A percentile compares a stretch with the other conserved stretches of the same genome.
Evolutionary conservation across 1,140 invertebrate genomes (phyloP).

Genomic region (Caenorhabditis brenneri): DNA sequence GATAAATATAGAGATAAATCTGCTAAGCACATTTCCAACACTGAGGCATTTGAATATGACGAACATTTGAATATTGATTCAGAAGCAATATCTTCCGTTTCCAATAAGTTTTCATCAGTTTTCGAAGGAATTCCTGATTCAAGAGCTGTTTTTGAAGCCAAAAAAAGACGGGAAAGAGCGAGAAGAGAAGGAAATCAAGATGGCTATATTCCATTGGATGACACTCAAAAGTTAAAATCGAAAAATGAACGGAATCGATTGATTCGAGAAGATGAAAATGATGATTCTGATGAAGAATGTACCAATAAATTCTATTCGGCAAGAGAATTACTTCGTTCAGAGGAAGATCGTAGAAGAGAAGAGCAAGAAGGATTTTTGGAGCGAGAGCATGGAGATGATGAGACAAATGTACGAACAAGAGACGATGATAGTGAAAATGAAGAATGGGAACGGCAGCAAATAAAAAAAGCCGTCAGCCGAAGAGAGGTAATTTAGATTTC

Average conservation of each 20-base stretch:
- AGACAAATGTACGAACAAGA: not conserved
- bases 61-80: not conserved
- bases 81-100: not conserved
- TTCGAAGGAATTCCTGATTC: slow-evolving; percentile 50
- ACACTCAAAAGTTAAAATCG: slow-evolving; percentile 16
- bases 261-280: slow-evolving; percentile 54
- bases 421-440: slow-evolving; percentile 47
- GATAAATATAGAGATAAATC: slow-evolving; percentile 44
- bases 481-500: slow-evolving; percentile 18
- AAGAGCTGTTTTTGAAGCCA: slow-evolving; percentile 50
- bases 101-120: slow-evolving; percentile 22
- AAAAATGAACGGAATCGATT: slow-evolving; percentile 40
- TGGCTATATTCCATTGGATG: slow-evolving; percentile 54
- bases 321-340: slow-evolving; percentile 24
- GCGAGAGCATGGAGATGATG: slow-evolving; percentile 39
- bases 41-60: not conserved
- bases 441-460: slow-evolving; percentile 58
- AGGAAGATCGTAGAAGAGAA: slow-evolving; percentile 51
- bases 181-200: slow-evolving; percentile 36
- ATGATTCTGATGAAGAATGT: slow-evolving; percentile 52
- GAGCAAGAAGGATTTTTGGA: slow-evolving; percentile 51
- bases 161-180: slow-evolving; percentile 44
- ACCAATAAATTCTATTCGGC: slow-evolving; percentile 52
- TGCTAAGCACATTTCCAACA: slow-evolving; percentile 18
- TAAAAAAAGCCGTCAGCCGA: slow-evolving; percentile 52